Base-by-base conservation (phyloP, 1,140 invertebrate genomes). In the Sinonovacula constricta region DNA sequence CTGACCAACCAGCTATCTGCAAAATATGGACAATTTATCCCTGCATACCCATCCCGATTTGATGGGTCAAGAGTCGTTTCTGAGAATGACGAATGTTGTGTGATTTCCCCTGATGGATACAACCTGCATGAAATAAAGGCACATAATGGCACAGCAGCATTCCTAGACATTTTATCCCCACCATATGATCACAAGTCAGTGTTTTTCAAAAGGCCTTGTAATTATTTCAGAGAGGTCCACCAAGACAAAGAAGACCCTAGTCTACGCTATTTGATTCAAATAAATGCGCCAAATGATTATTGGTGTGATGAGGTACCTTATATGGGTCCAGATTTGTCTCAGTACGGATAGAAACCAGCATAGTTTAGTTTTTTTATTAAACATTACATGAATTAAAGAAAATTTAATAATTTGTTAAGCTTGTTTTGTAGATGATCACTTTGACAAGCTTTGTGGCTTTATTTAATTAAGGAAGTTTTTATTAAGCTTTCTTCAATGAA, bases 101-200 rank as follows among this genome's bases (percentile, higher is more conserved):
- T 83, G 5, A 89, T 98, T 30, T 95, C 94, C 24, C 96, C 96
- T 0, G 91, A 90, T 0, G 91, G 94, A 51, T 92, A 93, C 49
- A 98, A 98, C 91, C 93, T 95, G 71, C 96, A 98, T 90, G 95
- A 97, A 92, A 95, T 97, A 60, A 91, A 93, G 81, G 93, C 93
- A 24, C 83, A 92, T 5, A 79, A 93, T 74, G 94, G 94, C 62
- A 94, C 95, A 1, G 95, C 95, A 3, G 96, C 96, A 28, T 97
- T 98, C 91, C 91, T 98, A 36, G 97, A 98, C 91, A 95, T 98
- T 69, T 91, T 98, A 15, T 94, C 96, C 71, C 97, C 97, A 24
- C 96, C 97, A 0, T 98, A 98, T 69, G 81, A 88, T 45, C 53
- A 82, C 45, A 28, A 60, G 24, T 15, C 51, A 31, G 49, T 70